Conservation (phyloP, 1,140 invertebrate genomes). For the Halictus rubicundus region DNA sequence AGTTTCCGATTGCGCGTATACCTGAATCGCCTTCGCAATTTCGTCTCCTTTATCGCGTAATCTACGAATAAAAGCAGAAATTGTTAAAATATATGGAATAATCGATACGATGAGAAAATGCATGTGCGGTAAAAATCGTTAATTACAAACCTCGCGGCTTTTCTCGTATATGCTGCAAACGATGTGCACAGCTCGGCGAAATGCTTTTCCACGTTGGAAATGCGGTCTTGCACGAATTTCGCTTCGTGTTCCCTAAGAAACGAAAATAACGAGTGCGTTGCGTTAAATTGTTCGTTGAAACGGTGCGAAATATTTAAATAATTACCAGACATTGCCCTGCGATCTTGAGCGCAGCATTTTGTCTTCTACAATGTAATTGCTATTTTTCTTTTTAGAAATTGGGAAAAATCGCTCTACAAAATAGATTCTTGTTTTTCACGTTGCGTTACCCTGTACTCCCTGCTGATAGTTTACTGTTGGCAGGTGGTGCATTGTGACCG, state of each 20-base stretch:
- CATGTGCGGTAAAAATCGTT: neutral
- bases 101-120: slow-evolving; percentile 35
- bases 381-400: slow-evolving; percentile 18
- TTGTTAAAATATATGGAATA: slow-evolving; percentile 16
- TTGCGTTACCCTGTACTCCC: slow-evolving; percentile 20
- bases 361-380: neutral
- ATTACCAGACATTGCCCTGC: slow-evolving; percentile 71
- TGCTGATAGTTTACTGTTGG: slow-evolving; percentile 60
- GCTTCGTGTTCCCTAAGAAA: slow-evolving; percentile 82
- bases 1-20: slow-evolving; percentile 85
- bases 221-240: slow-evolving; percentile 87
- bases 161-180: slow-evolving; percentile 85
- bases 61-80: slow-evolving; percentile 70
- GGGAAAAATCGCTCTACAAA: neutral
- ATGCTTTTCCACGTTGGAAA: slow-evolving; percentile 85
- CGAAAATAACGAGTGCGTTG: neutral
- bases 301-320: neutral
- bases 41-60: slow-evolving; percentile 87
- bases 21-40: slow-evolving; percentile 83
- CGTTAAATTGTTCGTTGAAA: neutral
- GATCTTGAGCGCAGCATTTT: slow-evolving; percentile 72
- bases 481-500: slow-evolving; percentile 63
- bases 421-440: neutral
- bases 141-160: slow-evolving; percentile 83
- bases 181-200: slow-evolving; percentile 85